These are phyloP conservation scores for Seriola dumerili DNA, from an alignment of 2,113 vertebrate species.

Conservation along the genomic window DNA sequence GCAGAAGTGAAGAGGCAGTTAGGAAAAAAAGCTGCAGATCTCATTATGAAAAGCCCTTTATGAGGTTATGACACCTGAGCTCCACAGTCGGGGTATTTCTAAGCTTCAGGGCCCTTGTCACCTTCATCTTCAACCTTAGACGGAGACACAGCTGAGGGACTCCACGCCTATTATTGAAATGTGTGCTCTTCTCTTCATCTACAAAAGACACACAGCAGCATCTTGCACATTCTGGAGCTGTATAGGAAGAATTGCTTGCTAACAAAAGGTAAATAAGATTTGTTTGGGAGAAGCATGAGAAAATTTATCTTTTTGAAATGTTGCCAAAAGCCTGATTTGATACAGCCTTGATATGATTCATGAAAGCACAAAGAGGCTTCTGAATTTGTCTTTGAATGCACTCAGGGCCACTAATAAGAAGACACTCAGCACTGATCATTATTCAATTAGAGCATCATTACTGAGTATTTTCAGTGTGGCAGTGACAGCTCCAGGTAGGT, in stretches of 20 bases:
- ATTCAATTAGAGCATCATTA: background rate
- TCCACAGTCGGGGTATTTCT: background rate
- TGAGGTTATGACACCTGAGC: background rate
- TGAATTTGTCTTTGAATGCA: too few species aligned
- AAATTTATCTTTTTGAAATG: background rate
- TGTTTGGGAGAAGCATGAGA: background rate
- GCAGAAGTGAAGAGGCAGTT: background rate
- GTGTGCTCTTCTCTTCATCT: too few species aligned
- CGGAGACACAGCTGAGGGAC: background rate
- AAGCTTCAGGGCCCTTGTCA: background rate
- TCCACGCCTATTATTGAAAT: background rate
- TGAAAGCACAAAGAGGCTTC: background rate
- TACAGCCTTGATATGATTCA: background rate
- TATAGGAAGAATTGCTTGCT: background rate
- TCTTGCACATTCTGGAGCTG: background rate
- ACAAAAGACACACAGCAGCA: background rate
- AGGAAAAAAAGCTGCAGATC: constrained; percentile 1
- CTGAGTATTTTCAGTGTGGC: constrained; percentile 7
- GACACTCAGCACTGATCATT: background rate
- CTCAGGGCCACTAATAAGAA: background rate
- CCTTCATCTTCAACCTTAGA: constrained; percentile 9
- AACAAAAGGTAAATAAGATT: too few species aligned
- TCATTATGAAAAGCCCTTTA: background rate
- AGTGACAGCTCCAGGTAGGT: background rate
- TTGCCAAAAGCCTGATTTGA: constrained; percentile 1